Conservation (phyloP, 2,888 invertebrate genomes). For the Sphinx pinastri region DNA sequence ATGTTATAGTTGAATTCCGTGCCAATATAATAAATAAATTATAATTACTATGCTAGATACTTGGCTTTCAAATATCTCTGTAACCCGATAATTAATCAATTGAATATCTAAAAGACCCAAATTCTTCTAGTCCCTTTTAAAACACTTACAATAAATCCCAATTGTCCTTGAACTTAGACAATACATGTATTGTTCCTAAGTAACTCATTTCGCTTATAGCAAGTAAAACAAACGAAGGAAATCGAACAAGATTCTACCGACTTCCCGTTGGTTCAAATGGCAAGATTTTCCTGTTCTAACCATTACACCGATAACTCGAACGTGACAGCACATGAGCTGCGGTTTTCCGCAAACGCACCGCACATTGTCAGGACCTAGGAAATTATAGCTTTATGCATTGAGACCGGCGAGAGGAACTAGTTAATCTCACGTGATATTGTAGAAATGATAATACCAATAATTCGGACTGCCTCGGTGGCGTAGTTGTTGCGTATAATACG, state of each 20-base stretch:
- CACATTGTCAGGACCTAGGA: background rate
- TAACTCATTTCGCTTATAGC: background rate
- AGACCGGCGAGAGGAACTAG: background rate
- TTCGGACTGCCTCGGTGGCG: too few relatives aligned
- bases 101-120: background rate
- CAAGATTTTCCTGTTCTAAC: background rate
- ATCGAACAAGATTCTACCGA: background rate
- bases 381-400: constrained; percentile 4
- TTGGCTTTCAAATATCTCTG: too few relatives aligned
- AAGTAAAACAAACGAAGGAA: background rate
- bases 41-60: too few relatives aligned
- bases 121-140: background rate
- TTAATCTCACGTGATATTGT: background rate
- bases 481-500: too few relatives aligned
- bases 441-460: background rate
- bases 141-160: too few relatives aligned
- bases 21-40: background rate
- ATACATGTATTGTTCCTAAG: too few relatives aligned
- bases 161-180: too few relatives aligned
- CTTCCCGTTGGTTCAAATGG: background rate
- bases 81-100: too few relatives aligned
- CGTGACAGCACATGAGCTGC: constrained; percentile 51
- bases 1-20: background rate
- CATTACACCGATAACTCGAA: background rate
- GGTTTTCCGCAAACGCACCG: constrained; percentile 17